Evolutionary conservation across 2,113 vertebrate genomes (phyloP), one percentile per base, ranked within the genome.

Genomic region (Reinhardtius hippoglossoides): DNA sequence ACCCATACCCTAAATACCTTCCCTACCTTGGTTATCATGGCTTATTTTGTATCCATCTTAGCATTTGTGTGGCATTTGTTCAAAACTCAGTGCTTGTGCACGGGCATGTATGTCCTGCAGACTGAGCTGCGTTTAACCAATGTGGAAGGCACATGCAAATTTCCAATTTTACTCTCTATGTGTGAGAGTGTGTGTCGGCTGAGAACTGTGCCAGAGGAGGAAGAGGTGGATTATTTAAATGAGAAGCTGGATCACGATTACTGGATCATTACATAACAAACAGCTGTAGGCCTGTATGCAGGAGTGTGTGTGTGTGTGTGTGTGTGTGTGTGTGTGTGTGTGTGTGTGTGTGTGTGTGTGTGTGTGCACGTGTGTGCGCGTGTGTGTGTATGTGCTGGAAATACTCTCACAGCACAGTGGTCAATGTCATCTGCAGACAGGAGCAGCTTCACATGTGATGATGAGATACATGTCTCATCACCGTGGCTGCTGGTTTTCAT

Each of bases 201-300:
- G 26, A 81, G 70, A 73, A 76, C 57, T 74, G 65, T 65, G 68
- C 72, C 82, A 85, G 59, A 62, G 72, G 69, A 74, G 69, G 71
- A 85, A 84, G 76, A 80, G 65, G 79, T 73, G 83, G 91, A 89
- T 90, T 93, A 91, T 90, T 92, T 84, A 87, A 87, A 91, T 71
- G 76, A 81, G 80, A 89, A 85, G 82, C 81, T 83, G 79, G 86
- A 92, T 88, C 88, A 87, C 73, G 81, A 85, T 76, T 81, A 78
- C 81, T 85, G 80, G 82, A 84, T 82, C 81, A 86, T 93, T 92
- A 89, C 88, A 70, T 93, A 92, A 92, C 88, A 90, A 92, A 92
- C 91, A 92, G 90, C 91, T 92, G 90, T 89, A 80, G 81, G 86
- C 81, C 72, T 80, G 1, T 69, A 15, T 14, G 26, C 26, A 55